Base-by-base conservation (phyloP, 2,888 invertebrate genomes). In the Clostera curtula region DNA sequence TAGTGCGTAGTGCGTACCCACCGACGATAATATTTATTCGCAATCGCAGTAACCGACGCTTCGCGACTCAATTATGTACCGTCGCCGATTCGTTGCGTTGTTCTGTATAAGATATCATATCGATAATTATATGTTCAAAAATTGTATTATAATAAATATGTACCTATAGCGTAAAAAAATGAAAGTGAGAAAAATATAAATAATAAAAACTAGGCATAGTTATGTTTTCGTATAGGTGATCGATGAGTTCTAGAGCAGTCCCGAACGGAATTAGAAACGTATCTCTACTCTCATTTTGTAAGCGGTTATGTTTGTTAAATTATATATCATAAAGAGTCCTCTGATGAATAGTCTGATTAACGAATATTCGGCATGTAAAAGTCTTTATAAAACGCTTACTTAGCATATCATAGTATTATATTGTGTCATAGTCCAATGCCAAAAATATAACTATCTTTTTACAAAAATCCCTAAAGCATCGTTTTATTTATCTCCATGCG, bases 341-440 rank as follows among this genome's bases (percentile, higher is more conserved):
- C 79, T 82, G 71, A 80, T 71, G 79, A 80, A 83, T 82, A 82
- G 82, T 82, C 82, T 83, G 83, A 83, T 79, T 80, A 82, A 76
- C 74, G 65, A 82, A 77, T 82, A 80, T 82, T 80, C 79, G 82
- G 82, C 82, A 82, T 82, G 82, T 82, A 77, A 82, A 82, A 80
- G 82, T 83, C 82, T 83, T 82, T 80, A 82, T 82, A 80, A 83
- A 83, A 80, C 83, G 83, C 83, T 83, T 83, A 83, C 79, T 80
- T 83, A 83, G 83, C 83, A 83, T 83, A 83, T 83, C 83, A 83
- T 83, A 82, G 83, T 83, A 83, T 83, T 82, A 82, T 83, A 83
- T 83, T 82, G 83, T 82, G 83, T 83, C 83, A 83, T 83, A 83
- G 83, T 83, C 83, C 80, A 82, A 83, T 82, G 83, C 83, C 83